Conservation (phyloP, 2,797 vertebrate genomes). For the Leuciscus waleckii region DNA sequence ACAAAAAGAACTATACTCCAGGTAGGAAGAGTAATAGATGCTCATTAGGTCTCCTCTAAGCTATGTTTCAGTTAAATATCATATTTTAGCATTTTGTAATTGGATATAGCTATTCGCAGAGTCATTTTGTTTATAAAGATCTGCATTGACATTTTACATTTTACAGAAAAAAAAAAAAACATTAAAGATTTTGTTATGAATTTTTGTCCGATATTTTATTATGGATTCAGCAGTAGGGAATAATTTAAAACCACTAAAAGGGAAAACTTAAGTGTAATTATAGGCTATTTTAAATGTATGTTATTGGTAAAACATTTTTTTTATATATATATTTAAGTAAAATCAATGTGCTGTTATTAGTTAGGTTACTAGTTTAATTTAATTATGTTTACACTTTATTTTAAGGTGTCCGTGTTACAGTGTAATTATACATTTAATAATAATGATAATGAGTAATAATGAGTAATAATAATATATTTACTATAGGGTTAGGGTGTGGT, state of each 20-base stretch:
- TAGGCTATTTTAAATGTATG: background rate
- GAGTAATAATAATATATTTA: background rate
- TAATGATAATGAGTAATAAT: too few species aligned
- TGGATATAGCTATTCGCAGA: background rate
- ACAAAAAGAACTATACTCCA: background rate
- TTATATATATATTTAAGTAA: background rate
- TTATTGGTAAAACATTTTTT: background rate
- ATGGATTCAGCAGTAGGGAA: background rate
- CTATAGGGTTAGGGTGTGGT: background rate
- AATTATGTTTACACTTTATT: too few species aligned
- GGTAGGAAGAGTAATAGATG: background rate
- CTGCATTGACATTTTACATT: background rate
- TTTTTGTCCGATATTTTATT: background rate
- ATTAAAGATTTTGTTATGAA: background rate
- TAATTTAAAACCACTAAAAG: background rate
- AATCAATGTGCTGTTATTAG: background rate
- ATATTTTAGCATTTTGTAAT: background rate
- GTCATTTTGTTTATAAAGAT: background rate
- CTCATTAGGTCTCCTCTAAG: background rate
- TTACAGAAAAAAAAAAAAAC: background rate
- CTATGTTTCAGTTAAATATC: background rate
- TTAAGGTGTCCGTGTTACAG: too few species aligned
- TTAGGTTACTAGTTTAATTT: background rate
- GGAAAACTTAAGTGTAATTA: background rate
- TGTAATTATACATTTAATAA: too few species aligned